Percentiles rank a stretch among this genome's conserved stretches.
These are phyloP conservation scores for Paratilapia polleni DNA, from an alignment of 2,113 vertebrate genomes.

Conservation along the genomic window DNA sequence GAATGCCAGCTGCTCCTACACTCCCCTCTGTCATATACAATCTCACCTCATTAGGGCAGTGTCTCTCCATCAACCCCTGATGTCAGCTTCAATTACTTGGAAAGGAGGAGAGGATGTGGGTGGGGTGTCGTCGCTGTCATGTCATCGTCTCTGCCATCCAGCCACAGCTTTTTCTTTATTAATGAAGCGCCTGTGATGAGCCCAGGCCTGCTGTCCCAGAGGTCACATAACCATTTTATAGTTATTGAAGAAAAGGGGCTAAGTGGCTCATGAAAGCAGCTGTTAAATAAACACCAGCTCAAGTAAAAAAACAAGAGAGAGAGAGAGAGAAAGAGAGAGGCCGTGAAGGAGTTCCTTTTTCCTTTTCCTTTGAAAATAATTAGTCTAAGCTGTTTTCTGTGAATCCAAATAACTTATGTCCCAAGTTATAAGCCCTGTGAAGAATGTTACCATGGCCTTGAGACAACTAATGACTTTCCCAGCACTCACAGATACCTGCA, in stretches of 20 bases:
- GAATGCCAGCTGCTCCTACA: constrained; percentile 23
- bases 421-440: background rate
- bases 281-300: constrained; percentile 75
- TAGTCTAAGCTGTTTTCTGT: constrained; percentile 37
- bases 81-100: constrained; percentile 60
- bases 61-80: constrained; percentile 36
- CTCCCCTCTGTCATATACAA: constrained; percentile 28
- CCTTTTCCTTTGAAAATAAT: constrained; percentile 44
- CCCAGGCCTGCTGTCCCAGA: constrained; percentile 48
- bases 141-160: constrained; percentile 52
- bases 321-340: background rate
- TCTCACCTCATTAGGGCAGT: constrained; percentile 61
- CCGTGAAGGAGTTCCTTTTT: constrained; percentile 2
- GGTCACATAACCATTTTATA: constrained; percentile 68
- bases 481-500: background rate
- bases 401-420: background rate
- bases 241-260: constrained; percentile 63
- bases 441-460: background rate
- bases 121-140: constrained; percentile 40
- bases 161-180: constrained; percentile 47
- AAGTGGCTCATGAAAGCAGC: constrained; percentile 71
- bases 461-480: background rate
- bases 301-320: constrained; percentile 7
- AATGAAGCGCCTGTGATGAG: constrained; percentile 73
- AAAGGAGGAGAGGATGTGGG: constrained; percentile 32